A percentile compares a stretch with the other conserved stretches of the same genome.
These are phyloP conservation scores for Anhinga anhinga DNA, from an alignment of 2,113 vertebrate species.

Conservation along the genomic window DNA sequence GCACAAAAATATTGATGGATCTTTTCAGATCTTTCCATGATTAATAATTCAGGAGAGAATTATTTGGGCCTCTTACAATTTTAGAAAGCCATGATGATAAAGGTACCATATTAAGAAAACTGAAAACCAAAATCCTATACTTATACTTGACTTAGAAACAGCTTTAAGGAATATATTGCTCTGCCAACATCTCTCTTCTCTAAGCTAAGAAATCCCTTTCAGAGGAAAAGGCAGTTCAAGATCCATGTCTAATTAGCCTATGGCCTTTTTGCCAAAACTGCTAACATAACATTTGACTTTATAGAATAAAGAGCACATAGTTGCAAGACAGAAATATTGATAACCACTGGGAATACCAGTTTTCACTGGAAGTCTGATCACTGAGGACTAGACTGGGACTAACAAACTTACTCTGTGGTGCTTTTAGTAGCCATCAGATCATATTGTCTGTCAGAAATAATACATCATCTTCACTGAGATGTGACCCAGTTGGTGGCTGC, in stretches of 20 bases:
- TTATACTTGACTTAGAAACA: not conserved
- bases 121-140: not conserved
- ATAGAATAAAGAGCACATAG: not conserved
- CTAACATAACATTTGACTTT: not conserved
- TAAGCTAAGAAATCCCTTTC: not conserved
- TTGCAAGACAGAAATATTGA: not conserved
- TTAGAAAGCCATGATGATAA: not conserved
- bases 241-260: not conserved
- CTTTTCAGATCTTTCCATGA: not conserved
- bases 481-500: not conserved
- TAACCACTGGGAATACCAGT: not conserved
- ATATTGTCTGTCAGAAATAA: conserved; percentile 21
- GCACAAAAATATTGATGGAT: not conserved
- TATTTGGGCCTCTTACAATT: not conserved
- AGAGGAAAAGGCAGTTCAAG: not conserved
- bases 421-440: not conserved
- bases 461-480: not conserved
- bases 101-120: not conserved
- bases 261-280: not conserved
- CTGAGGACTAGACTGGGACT: not conserved
- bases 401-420: not conserved
- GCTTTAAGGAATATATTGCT: not conserved
- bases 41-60: conserved; percentile 5
- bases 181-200: not conserved
- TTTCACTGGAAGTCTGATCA: not conserved